Evolutionary conservation across 2,888 invertebrate genomes (phyloP).

Genomic region (Salpingus planirostris): DNA sequence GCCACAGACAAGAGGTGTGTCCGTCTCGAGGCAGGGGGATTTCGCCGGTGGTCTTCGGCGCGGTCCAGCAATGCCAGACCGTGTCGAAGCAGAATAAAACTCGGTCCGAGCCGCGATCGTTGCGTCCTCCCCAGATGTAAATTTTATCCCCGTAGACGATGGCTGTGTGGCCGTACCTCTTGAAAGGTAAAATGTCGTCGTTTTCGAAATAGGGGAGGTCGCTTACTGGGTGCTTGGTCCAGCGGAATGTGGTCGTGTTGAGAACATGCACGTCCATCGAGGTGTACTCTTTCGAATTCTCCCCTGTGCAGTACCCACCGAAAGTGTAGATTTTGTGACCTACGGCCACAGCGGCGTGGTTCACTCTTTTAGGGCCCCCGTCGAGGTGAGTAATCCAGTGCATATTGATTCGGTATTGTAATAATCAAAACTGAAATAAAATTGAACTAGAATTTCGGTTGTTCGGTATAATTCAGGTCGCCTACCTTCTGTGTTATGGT

Average conservation of each 20-base stretch:
- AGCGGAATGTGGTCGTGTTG: constrained; percentile 60
- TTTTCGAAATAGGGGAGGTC: constrained; percentile 43
- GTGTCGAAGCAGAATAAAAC: constrained; percentile 76
- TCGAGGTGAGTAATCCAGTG: constrained; percentile 79
- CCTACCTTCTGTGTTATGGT: no score
- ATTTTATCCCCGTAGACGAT: constrained; percentile 69
- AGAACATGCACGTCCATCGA: constrained; percentile 84
- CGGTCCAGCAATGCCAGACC: constrained; percentile 57
- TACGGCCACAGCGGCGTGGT: constrained; percentile 82
- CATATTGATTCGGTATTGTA: constrained; percentile 46
- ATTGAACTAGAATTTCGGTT: background rate
- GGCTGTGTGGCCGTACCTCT: constrained; percentile 89
- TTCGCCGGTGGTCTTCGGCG: constrained; percentile 55
- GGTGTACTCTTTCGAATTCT: constrained; percentile 63
- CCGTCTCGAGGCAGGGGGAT: constrained; percentile 82
- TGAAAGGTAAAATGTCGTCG: constrained; percentile 57
- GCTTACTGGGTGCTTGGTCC: constrained; percentile 49
- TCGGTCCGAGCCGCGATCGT: constrained; percentile 75
- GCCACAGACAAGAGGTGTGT: constrained; percentile 77
- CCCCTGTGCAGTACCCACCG: constrained; percentile 85
- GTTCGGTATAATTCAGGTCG: no score
- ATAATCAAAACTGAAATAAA: background rate
- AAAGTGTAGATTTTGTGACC: constrained; percentile 78
- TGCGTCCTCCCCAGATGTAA: constrained; percentile 89
- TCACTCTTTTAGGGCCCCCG: constrained; percentile 85